Percentiles rank a stretch among this genome's conserved stretches.
Conservation (phyloP, 2,797 vertebrate genomes). For the Chelon auratus region DNA sequence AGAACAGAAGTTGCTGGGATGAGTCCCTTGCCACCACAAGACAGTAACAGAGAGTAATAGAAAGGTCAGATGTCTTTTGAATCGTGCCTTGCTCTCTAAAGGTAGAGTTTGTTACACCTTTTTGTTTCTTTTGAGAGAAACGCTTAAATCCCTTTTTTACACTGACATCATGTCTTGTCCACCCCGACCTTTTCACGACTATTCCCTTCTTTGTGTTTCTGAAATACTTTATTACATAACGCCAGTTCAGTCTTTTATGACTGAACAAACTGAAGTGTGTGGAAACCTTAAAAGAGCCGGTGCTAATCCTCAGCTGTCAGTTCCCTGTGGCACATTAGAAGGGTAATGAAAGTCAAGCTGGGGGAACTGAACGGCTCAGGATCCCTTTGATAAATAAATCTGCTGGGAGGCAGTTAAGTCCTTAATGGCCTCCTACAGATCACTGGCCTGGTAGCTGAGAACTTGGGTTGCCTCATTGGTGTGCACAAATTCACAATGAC, state of each 20-base stretch:
- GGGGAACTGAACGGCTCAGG: conserved; percentile 60
- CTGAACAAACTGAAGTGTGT: conserved; percentile 52
- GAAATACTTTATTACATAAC: conserved; percentile 37
- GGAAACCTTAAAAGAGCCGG: conserved; percentile 52
- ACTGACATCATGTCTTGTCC: conserved; percentile 13
- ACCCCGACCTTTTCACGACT: conserved; percentile 10
- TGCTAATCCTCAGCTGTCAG: conserved; percentile 67
- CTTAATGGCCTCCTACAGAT: conserved; percentile 68
- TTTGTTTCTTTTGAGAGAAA: conserved; percentile 1
- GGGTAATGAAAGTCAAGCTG: conserved; percentile 75
- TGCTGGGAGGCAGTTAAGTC: conserved; percentile 70
- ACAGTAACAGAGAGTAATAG: neutral
- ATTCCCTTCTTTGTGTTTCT: conserved; percentile 22
- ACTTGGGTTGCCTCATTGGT: conserved; percentile 47
- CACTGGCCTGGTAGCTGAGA: conserved; percentile 57
- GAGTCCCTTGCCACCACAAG: no score
- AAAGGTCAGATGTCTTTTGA: neutral
- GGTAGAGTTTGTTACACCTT: neutral
- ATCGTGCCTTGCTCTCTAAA: neutral
- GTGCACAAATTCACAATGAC: conserved; percentile 34
- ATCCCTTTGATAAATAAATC: conserved; percentile 79
- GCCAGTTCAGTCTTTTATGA: conserved; percentile 38
- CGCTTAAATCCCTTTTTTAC: neutral
- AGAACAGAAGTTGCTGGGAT: no score
- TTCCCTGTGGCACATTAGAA: conserved; percentile 66